A percentile compares a stretch with the other conserved stretches of the same genome.
Evolutionary conservation across 2,113 vertebrate species (phyloP).

Genomic region (Etheostoma cragini): DNA sequence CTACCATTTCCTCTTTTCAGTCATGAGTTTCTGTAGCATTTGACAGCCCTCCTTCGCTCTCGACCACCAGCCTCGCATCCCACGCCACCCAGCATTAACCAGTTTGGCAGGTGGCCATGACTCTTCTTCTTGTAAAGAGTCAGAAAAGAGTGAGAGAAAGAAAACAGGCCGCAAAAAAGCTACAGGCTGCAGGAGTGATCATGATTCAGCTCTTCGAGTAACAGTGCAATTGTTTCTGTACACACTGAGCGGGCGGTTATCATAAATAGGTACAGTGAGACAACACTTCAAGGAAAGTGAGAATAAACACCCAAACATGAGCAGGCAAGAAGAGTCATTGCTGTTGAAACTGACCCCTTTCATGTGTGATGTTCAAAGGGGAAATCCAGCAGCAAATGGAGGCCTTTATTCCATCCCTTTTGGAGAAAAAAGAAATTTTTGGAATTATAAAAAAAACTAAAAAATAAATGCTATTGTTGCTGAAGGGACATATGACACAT

Average conservation of each 20-base stretch:
- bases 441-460: not conserved
- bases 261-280: slow-evolving; percentile 73
- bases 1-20: slow-evolving; percentile 81
- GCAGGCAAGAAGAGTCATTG: slow-evolving; percentile 38
- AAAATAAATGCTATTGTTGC: not conserved
- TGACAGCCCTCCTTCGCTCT: slow-evolving; percentile 73
- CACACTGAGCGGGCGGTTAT: slow-evolving; percentile 73
- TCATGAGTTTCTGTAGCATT: slow-evolving; percentile 80
- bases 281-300: slow-evolving; percentile 78
- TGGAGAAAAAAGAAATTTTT: slow-evolving; percentile 33
- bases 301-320: slow-evolving; percentile 68
- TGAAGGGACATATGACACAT: not conserved
- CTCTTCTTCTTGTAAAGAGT: slow-evolving; percentile 69
- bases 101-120: slow-evolving; percentile 55
- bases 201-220: slow-evolving; percentile 80
- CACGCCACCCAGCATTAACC: slow-evolving; percentile 53
- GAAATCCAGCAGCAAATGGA: slow-evolving; percentile 39
- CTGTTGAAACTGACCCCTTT: slow-evolving; percentile 66
- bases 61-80: slow-evolving; percentile 71
- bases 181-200: slow-evolving; percentile 34
- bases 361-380: slow-evolving; percentile 44
- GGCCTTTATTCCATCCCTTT: slow-evolving; percentile 41
- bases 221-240: slow-evolving; percentile 64
- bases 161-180: slow-evolving; percentile 7
- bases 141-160: slow-evolving; percentile 4